A percentile compares a stretch with the other conserved stretches of the same genome.
Conservation (phyloP, 35 echinoderm and acorn worm species). For the Apostichopus parvimensis region DNA sequence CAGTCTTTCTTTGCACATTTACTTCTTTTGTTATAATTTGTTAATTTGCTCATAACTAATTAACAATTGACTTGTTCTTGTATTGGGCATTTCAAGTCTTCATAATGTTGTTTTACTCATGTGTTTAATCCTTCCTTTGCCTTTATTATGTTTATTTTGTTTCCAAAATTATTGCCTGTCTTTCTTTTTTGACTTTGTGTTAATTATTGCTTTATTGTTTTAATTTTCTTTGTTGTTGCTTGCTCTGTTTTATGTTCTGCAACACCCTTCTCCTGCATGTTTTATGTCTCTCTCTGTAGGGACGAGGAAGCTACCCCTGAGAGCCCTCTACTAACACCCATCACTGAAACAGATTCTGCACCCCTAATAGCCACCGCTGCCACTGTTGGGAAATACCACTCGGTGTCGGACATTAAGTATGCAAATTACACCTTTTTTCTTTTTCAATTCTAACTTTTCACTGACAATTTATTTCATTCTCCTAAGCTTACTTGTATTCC, state of each 20-base stretch:
- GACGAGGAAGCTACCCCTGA: background rate
- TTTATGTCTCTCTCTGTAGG: background rate
- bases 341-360: background rate
- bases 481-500: too few relatives aligned
- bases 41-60: too few relatives aligned
- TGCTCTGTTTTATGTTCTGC: background rate
- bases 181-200: background rate
- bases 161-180: background rate
- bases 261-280: background rate
- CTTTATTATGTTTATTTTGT: background rate
- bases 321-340: background rate
- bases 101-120: background rate
- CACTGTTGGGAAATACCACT: constrained; percentile 13
- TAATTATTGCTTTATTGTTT: background rate
- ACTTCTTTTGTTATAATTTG: too few relatives aligned
- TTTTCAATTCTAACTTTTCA: background rate
- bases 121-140: background rate
- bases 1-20: too few relatives aligned
- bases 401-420: constrained; percentile 29
- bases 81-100: too few relatives aligned
- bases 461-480: too few relatives aligned
- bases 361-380: background rate
- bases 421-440: background rate
- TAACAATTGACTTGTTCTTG: too few relatives aligned
- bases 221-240: background rate